Evolutionary conservation across 2,113 vertebrate species (phyloP), one percentile per base, ranked within the genome.

Genomic region (Dasypus novemcinctus): DNA sequence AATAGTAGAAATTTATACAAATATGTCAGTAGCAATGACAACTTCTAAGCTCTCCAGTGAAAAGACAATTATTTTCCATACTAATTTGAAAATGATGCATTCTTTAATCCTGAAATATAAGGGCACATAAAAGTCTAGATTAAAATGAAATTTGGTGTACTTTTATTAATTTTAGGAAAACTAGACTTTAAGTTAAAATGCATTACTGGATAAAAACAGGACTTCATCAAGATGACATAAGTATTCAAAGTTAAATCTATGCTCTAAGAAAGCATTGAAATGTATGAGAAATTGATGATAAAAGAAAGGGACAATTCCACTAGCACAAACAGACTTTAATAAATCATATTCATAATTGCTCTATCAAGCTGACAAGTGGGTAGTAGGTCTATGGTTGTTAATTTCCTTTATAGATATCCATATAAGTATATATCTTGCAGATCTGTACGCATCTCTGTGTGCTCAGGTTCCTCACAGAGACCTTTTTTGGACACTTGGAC

Each of bases 261-360:
- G 57, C 33, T 75, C 21, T 95, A 74, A 66, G 13, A 85, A 46
- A 89, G 31, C 4, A 95, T 88, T 82, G 72, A 85, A 82, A 80
- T 10, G 49, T 66, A 29, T 33, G 38, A 20, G 41, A 41, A 59
- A 71, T 75, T 78, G 59, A 33, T 31, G 76, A 25, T 86, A 81
- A 92, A 87, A 69, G 68, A 59, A 91, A 80, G 18, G 8, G 20
- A 43, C 0, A 96, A 23, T 41, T 74, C 21, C 27, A 68, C 17
- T 14, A 83, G 78, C 76, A 43, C 84, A 52, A 79, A 7, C 18
- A 96, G 14, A 86, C 49, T 80, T 91, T 96, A 59, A 59, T 59
- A 78, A 12, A 54, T 1, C 25, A 52, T 38, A 43, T 71, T 94
- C 11, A 74, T 64, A 83, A 74, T n/a, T 82, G 21, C 36, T 33